Conservation (phyloP, 2,888 invertebrate genomes). For the Brenthis ino region DNA sequence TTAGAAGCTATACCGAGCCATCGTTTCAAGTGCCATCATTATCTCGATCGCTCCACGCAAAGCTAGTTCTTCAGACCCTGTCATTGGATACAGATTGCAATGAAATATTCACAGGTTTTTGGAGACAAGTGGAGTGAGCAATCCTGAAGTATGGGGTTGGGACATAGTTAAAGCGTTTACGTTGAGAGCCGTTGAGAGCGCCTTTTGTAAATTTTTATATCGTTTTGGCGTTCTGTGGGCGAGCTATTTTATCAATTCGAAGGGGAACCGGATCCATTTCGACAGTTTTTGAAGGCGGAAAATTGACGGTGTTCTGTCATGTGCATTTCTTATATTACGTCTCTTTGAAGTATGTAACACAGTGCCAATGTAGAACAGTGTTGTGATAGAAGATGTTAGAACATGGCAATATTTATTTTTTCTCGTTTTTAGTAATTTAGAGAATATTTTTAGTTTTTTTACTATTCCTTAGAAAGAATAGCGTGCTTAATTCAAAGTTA, state of each 20-base stretch:
- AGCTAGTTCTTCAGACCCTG: conserved; percentile 58
- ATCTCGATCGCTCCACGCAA: conserved; percentile 62
- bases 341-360: too few species aligned
- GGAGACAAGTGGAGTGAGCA: conserved; percentile 82
- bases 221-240: conserved; percentile 68
- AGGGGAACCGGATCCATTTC: conserved; percentile 66
- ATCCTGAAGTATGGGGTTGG: conserved; percentile 76
- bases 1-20: conserved; percentile 79
- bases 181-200: conserved; percentile 72
- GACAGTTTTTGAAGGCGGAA: conserved; percentile 56
- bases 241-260: conserved; percentile 78
- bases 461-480: too few species aligned
- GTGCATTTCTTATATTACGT: neutral
- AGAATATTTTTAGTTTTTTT: neutral
- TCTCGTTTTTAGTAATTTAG: neutral
- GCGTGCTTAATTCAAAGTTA: conserved; percentile 11
- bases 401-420: neutral
- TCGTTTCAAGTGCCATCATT: conserved; percentile 80
- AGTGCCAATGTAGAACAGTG: too few species aligned
- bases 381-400: neutral
- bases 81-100: conserved; percentile 65
- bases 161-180: conserved; percentile 82
- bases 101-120: conserved; percentile 73
- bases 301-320: conserved; percentile 30
- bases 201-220: conserved; percentile 79